phyloP scores from a whole-genome alignment of 2,888 invertebrate species.

The Tenthredo distinguenda region DNA sequence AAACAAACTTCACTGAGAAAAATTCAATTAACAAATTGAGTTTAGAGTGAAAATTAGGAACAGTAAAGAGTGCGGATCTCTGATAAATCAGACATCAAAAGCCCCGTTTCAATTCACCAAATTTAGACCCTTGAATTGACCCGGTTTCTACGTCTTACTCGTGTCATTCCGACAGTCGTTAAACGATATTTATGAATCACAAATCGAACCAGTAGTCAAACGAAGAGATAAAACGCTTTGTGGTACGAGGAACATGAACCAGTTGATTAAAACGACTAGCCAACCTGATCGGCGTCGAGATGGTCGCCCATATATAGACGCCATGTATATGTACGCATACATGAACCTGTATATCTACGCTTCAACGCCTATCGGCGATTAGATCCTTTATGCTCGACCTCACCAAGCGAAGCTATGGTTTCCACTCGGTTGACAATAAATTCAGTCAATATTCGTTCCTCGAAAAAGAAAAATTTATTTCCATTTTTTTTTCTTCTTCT shows the following conservation, averaged over 20 bases:
- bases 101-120: not conserved
- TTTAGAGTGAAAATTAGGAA: not conserved
- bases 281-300: conserved; percentile 1
- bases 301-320: conserved; percentile 10
- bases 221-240: conserved; percentile 17
- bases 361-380: conserved; percentile 49
- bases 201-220: conserved; percentile 20
- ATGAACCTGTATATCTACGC: conserved; percentile 27
- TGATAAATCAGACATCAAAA: conserved; percentile 15
- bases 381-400: conserved; percentile 52
- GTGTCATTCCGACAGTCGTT: conserved; percentile 11
- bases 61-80: not conserved
- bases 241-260: conserved; percentile 26
- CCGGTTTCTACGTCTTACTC: not conserved
- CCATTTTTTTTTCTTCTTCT: conserved; percentile 12
- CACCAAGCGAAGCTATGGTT: conserved; percentile 45
- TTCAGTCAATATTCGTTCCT: conserved; percentile 48
- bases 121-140: not conserved
- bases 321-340: conserved; percentile 9
- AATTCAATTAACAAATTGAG: not conserved
- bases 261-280: conserved; percentile 35
- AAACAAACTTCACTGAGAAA: not conserved
- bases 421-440: conserved; percentile 51
- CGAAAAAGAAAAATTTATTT: not conserved
- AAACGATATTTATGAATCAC: conserved; percentile 34